Conservation (phyloP, 2,113 vertebrate species). For the Crotalus helleri region DNA sequence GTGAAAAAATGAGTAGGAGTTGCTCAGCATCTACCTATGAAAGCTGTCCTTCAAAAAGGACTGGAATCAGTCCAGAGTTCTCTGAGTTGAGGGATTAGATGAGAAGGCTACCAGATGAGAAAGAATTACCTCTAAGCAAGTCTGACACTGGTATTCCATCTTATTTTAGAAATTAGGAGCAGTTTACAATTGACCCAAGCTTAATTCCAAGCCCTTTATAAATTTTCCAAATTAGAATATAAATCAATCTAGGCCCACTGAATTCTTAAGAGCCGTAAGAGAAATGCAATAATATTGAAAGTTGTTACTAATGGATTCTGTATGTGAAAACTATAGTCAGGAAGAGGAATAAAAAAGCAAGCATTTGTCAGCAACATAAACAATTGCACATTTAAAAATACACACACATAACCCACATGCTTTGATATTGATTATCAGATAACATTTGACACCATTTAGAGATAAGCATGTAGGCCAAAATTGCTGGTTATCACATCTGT, state of each 20-base stretch:
- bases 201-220: slow-evolving; percentile 11
- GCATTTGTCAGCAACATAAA: slow-evolving; percentile 28
- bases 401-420: slow-evolving; percentile 31
- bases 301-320: slow-evolving; percentile 31
- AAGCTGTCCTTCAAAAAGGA: not conserved
- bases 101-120: not conserved
- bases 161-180: not conserved
- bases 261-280: slow-evolving; percentile 28
- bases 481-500: slow-evolving; percentile 60
- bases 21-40: not conserved
- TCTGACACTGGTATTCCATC: not conserved
- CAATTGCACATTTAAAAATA: slow-evolving; percentile 56
- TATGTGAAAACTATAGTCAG: slow-evolving; percentile 55
- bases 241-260: not conserved
- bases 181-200: not conserved
- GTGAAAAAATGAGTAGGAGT: not conserved
- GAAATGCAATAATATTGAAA: slow-evolving; percentile 28
- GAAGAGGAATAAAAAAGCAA: slow-evolving; percentile 48
- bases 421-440: slow-evolving; percentile 69
- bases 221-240: slow-evolving; percentile 22
- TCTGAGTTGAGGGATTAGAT: not conserved
- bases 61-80: not conserved
- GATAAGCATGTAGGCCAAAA: slow-evolving; percentile 65
- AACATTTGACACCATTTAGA: slow-evolving; percentile 65
- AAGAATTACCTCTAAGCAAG: not conserved